phyloP scores from a whole-genome alignment of 2,797 vertebrate genomes.

The Pteronotus mesoamericanus region DNA sequence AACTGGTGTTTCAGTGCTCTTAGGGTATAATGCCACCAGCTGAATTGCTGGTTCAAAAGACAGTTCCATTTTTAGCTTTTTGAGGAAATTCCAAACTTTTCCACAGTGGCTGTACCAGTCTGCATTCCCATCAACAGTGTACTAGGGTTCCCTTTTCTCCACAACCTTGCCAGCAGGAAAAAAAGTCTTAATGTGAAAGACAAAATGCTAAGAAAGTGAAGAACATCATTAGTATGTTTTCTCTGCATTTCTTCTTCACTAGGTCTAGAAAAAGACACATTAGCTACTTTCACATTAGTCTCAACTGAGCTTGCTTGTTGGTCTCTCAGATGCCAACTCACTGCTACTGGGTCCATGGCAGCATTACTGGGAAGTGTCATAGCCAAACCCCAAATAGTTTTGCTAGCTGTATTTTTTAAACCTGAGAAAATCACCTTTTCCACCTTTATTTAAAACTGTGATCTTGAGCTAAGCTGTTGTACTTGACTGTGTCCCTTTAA shows the following conservation, averaged over 20 bases:
- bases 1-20: no score
- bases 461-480: conserved; percentile 67
- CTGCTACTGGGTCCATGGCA: not conserved
- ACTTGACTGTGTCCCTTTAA: conserved; percentile 71
- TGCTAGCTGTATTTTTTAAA: conserved; percentile 38
- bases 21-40: no score
- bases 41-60: no score
- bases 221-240: not conserved
- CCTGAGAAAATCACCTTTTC: conserved; percentile 66
- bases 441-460: conserved; percentile 64
- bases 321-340: not conserved
- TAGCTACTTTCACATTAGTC: not conserved
- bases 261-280: not conserved
- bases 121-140: no score
- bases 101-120: no score
- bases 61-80: no score
- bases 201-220: not conserved
- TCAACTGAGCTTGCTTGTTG: not conserved
- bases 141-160: no score
- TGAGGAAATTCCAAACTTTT: no score
- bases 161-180: no score
- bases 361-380: not conserved
- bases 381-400: conserved; percentile 34
- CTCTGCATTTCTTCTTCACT: not conserved
- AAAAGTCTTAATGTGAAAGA: not conserved